Evolutionary conservation across 2,113 vertebrate genomes (phyloP).

Genomic region (Petromus typicus): DNA sequence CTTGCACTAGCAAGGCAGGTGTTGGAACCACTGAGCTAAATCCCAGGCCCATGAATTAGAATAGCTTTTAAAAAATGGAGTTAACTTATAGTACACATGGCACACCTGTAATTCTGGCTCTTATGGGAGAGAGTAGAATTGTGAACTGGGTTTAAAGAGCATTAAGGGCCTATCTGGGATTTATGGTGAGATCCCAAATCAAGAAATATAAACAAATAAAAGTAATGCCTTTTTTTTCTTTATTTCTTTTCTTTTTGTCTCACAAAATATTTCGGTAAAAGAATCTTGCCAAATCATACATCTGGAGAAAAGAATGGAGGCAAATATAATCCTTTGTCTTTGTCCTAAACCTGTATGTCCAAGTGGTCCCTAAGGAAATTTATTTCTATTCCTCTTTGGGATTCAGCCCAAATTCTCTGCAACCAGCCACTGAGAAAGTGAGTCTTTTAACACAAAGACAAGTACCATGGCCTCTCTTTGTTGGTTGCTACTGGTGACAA

Average conservation of each 20-base stretch:
- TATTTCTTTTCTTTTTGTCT: too few species aligned
- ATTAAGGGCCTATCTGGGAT: not conserved
- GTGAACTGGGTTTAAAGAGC: not conserved
- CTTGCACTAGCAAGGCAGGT: too few species aligned
- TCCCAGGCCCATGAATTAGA: too few species aligned
- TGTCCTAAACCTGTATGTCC: not conserved
- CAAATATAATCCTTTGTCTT: not conserved
- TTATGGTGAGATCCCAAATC: not conserved
- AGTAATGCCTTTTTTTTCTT: not conserved
- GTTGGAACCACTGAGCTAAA: too few species aligned
- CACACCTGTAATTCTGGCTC: not conserved
- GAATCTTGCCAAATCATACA: not conserved
- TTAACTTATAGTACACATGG: not conserved
- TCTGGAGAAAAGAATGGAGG: not conserved
- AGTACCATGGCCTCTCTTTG: not conserved
- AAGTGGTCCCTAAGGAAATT: not conserved
- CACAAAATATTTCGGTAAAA: not conserved
- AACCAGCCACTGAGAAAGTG: not conserved
- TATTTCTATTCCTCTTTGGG: not conserved
- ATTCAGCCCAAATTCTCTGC: not conserved
- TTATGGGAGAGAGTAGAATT: not conserved
- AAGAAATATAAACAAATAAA: not conserved
- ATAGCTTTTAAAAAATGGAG: not conserved
- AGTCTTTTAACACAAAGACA: not conserved
- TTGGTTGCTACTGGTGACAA: not conserved